Evolutionary conservation across 53 echinoderm and acorn worm genomes (phyloP).

Genomic region (Actinopyga echinites): DNA sequence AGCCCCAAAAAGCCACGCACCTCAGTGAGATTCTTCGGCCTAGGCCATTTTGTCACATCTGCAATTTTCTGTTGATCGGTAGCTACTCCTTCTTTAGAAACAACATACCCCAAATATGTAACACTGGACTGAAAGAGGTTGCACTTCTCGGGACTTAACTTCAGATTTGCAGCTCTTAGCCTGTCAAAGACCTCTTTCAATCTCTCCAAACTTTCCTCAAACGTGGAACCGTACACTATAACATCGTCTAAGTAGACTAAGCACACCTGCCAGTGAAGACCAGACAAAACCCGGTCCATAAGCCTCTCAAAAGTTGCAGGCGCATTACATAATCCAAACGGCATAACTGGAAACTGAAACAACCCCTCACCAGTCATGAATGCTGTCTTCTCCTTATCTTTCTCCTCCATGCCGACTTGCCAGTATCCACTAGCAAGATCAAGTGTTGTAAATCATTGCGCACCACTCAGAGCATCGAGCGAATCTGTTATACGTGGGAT

Average conservation of each 20-base stretch:
- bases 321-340: slow-evolving; percentile 58
- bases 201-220: slow-evolving; percentile 28
- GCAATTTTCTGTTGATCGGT: background rate
- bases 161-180: background rate
- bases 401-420: slow-evolving; percentile 33
- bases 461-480: slow-evolving; percentile 23
- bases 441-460: slow-evolving; percentile 36
- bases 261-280: slow-evolving; percentile 60
- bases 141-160: background rate
- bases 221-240: slow-evolving; percentile 46
- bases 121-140: background rate
- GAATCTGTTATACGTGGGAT: slow-evolving; percentile 20
- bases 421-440: no score
- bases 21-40: no score
- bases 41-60: background rate
- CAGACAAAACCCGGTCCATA: slow-evolving; percentile 56
- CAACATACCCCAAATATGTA: slow-evolving; percentile 5
- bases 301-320: slow-evolving; percentile 63
- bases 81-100: background rate
- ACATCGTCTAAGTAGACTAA: slow-evolving; percentile 67
- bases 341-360: slow-evolving; percentile 58
- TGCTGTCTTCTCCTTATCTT: slow-evolving; percentile 51
- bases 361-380: slow-evolving; percentile 32
- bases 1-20: no score
- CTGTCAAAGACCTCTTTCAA: slow-evolving; percentile 14